These are phyloP conservation scores for Malthinus seriepunctatus DNA, from an alignment of 2,888 invertebrate species.

Conservation along the genomic window DNA sequence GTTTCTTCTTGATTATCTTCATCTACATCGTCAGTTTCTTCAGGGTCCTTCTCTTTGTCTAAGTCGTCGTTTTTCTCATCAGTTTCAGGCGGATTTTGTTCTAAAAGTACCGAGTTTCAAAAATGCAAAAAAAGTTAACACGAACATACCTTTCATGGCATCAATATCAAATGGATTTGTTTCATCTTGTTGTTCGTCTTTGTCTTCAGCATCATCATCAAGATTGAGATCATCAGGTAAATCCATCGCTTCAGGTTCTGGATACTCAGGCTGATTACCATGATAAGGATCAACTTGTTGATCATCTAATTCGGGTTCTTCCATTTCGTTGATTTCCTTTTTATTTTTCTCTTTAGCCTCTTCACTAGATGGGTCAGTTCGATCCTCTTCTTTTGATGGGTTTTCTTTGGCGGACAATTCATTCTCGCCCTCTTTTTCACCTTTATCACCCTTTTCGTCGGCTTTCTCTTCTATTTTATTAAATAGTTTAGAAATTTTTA, in stretches of 20 bases:
- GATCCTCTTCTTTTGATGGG: constrained; percentile 41
- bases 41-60: constrained; percentile 39
- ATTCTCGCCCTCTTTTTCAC: constrained; percentile 67
- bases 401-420: constrained; percentile 76
- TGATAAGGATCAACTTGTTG: constrained; percentile 84
- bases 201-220: constrained; percentile 70
- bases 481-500: background rate
- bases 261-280: constrained; percentile 74
- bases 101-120: constrained; percentile 18
- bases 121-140: background rate
- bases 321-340: constrained; percentile 77
- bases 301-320: constrained; percentile 79
- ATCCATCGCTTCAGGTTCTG: constrained; percentile 86
- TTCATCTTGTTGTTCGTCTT: constrained; percentile 65
- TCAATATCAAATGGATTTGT: constrained; percentile 89
- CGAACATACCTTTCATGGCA: constrained; percentile 64
- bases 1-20: constrained; percentile 28
- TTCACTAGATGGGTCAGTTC: constrained; percentile 59
- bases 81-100: constrained; percentile 47
- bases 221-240: constrained; percentile 85
- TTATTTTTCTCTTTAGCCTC: constrained; percentile 59
- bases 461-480: constrained; percentile 32
- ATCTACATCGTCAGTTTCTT: constrained; percentile 42
- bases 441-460: constrained; percentile 57
- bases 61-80: constrained; percentile 23